These are phyloP conservation scores for Brachyistius frenatus DNA, from an alignment of 2,113 vertebrate species.

Conservation along the genomic window DNA sequence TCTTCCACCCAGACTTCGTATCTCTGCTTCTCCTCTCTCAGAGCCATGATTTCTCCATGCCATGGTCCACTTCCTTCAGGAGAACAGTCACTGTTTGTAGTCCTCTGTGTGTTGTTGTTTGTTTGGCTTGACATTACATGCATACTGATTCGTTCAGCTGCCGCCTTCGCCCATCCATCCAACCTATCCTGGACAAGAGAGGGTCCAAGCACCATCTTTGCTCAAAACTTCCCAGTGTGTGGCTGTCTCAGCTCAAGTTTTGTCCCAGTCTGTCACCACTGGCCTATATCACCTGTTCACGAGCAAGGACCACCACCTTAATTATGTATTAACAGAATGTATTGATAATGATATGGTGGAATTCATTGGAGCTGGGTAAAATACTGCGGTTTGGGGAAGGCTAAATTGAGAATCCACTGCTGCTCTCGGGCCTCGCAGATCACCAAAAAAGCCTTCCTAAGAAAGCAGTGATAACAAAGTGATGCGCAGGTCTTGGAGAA, in stretches of 20 bases:
- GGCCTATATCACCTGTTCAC: constrained; percentile 40
- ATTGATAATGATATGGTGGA: too few relatives aligned
- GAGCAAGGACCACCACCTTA: too few relatives aligned
- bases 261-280: constrained; percentile 37
- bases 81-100: constrained; percentile 51
- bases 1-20: not conserved
- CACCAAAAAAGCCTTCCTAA: too few relatives aligned
- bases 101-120: constrained; percentile 51
- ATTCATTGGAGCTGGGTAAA: too few relatives aligned
- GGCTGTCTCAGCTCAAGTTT: constrained; percentile 33
- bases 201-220: not conserved
- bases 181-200: constrained; percentile 20
- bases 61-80: not conserved
- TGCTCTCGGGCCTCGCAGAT: too few relatives aligned
- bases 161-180: constrained; percentile 34
- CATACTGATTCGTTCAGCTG: constrained; percentile 71
- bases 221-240: constrained; percentile 29
- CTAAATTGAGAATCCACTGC: too few relatives aligned
- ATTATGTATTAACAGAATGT: too few relatives aligned
- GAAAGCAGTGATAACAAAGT: too few relatives aligned
- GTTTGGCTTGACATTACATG: constrained; percentile 31
- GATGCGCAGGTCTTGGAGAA: too few relatives aligned
- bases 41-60: not conserved
- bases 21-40: not conserved
- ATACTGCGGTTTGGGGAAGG: too few relatives aligned